Base-by-base conservation (phyloP, 2,888 invertebrate species). In the Neoitamus cyanurus region DNA sequence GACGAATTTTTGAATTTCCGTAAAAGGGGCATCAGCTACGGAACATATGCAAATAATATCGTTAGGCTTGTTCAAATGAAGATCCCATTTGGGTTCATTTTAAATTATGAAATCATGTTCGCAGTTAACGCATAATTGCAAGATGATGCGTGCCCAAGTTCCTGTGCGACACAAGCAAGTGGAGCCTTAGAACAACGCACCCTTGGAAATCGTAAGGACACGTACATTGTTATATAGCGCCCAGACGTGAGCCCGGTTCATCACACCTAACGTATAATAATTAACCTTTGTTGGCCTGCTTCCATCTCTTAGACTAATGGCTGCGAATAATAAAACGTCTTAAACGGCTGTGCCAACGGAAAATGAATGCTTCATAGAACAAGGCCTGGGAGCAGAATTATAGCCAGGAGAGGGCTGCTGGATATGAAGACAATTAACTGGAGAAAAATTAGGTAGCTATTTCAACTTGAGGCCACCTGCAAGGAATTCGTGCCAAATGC, bases 281-380 rank as follows among this genome's bases (percentile, higher is more conserved):
- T 69, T 82, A 69, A 82, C 82, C 69, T 82, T 30, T 37, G 68
- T 69, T 82, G 82, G 82, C 82, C 82, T 69, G 69, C 37, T 82
- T 82, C 69, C 37, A 68, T 82, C 69, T 37, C 82, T 25, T 25
- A 69, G 82, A 36, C 82, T 82, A 82, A 82, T 82, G 82, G 82
- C 82, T 36, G 28, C 69, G 82, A 82, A 82, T 82, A 82, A 82
- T 82, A 82, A 82, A 82, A 82, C 82, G 82, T 36, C 82, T 82
- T 82, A 82, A 82, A 82, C 82, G 82, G 82, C 82, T 82, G 69
- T 82, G 82, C 68, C 82, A 36, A 82, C 69, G 28, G 34, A 69
- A 69, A 68, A 82, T 69, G 78, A 69, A 82, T 82, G 82, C 69
- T 69, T 28, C 69, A 28, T 15, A 25, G 36, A 37, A 30, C 37